These are phyloP conservation scores for Poicephalus gulielmi DNA, from an alignment of 2,113 vertebrate genomes.

Conservation along the genomic window DNA sequence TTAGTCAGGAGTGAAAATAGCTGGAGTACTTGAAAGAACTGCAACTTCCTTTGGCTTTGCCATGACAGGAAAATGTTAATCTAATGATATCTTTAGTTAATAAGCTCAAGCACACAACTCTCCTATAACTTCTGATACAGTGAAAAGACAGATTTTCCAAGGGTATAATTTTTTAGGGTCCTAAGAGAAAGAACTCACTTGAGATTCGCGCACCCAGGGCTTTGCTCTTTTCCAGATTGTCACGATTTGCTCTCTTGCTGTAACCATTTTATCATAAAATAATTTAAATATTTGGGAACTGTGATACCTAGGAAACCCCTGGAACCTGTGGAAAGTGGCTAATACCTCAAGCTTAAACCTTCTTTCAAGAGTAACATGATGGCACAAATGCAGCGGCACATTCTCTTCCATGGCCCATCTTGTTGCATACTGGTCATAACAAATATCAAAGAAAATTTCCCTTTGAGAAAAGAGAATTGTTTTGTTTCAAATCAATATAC, in stretches of 20 bases:
- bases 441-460: background rate
- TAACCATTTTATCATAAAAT: background rate
- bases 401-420: background rate
- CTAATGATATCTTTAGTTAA: background rate
- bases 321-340: background rate
- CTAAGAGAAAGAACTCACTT: background rate
- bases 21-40: background rate
- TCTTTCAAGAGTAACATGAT: background rate
- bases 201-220: background rate
- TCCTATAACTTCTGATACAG: background rate
- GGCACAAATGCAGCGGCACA: background rate
- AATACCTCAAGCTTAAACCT: background rate
- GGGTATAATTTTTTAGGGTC: background rate
- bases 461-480: background rate
- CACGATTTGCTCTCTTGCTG: fast-evolving
- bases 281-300: background rate
- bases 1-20: background rate
- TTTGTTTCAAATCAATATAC: background rate
- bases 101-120: background rate
- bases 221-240: background rate
- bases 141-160: background rate
- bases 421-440: background rate
- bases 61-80: background rate
- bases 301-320: background rate
- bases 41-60: background rate